phyloP scores from a whole-genome alignment of 23 tunicate species.

The Styela plicata region DNA sequence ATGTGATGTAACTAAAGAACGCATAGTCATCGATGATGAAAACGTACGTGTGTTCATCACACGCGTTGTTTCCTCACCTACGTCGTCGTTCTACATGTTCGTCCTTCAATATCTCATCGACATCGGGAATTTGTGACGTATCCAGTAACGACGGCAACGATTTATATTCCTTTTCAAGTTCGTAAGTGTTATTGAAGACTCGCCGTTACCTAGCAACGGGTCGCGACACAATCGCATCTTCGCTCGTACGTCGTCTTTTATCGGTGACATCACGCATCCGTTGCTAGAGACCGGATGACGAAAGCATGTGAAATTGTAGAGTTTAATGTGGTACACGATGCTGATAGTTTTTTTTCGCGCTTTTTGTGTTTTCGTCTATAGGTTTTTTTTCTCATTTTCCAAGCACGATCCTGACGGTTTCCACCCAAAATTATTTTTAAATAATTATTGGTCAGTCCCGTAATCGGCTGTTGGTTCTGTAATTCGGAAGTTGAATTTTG shows the following conservation, averaged over 20 bases:
- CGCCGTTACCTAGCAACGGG: slow-evolving; percentile 9
- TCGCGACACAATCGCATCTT: neutral
- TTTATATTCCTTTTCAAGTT: slow-evolving; percentile 1
- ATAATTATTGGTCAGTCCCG: neutral
- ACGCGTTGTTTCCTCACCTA: too few relatives aligned
- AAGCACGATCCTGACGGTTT: slow-evolving; percentile 17
- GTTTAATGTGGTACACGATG: slow-evolving; percentile 29
- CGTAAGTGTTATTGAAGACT: neutral
- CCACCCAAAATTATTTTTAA: slow-evolving; percentile 10
- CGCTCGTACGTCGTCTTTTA: neutral
- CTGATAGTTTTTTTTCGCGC: neutral
- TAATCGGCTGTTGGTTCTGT: neutral
- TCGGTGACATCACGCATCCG: neutral
- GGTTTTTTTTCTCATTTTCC: slow-evolving; percentile 18
- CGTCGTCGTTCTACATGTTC: neutral
- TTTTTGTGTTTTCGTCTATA: slow-evolving; percentile 11
- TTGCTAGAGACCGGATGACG: neutral
- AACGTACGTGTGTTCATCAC: too few relatives aligned
- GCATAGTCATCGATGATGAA: too few relatives aligned
- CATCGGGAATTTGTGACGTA: slow-evolving; percentile 32
- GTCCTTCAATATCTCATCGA: slow-evolving; percentile 15
- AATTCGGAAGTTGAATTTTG: neutral
- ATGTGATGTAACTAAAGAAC: too few relatives aligned
- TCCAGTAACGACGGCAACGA: slow-evolving; percentile 18
- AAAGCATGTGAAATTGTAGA: neutral